Evolutionary conservation across 1,140 invertebrate genomes (phyloP).

Genomic region (Sycobia sp.): DNA sequence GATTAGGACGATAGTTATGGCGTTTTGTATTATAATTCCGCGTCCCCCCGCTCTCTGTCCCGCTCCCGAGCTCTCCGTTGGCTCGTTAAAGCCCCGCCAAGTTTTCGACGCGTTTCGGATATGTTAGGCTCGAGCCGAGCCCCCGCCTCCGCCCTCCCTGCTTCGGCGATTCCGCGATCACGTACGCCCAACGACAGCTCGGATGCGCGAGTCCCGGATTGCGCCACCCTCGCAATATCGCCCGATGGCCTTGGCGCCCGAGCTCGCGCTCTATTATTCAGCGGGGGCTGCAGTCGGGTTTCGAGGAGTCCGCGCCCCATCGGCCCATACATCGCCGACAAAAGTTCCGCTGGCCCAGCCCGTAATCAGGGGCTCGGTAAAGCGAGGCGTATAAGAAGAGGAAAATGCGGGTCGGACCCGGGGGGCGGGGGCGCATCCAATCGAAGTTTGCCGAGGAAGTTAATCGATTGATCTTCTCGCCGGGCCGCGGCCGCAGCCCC

Average conservation of each 20-base stretch:
- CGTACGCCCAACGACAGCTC: too few species aligned
- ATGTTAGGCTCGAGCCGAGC: slow-evolving; percentile 35
- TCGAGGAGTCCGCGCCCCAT: not conserved
- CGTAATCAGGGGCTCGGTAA: not conserved
- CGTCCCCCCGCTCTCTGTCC: not conserved
- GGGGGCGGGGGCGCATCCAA: slow-evolving; percentile 40
- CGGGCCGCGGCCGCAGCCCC: not conserved
- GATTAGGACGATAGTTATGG: slow-evolving; percentile 61
- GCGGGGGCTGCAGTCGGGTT: too few species aligned
- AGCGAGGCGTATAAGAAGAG: not conserved
- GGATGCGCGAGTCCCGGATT: too few species aligned
- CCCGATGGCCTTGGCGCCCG: not conserved
- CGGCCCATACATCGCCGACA: too few species aligned
- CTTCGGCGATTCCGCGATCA: slow-evolving; percentile 7
- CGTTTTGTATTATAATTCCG: slow-evolving; percentile 60
- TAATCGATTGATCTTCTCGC: slow-evolving; percentile 41
- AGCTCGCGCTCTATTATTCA: too few species aligned
- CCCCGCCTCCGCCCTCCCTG: too few species aligned
- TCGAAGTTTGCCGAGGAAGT: slow-evolving; percentile 54
- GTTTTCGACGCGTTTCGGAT: slow-evolving; percentile 49
- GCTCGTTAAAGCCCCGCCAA: slow-evolving; percentile 52
- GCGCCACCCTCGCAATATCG: too few species aligned
- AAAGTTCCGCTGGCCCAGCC: too few species aligned
- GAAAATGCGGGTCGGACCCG: slow-evolving; percentile 15
- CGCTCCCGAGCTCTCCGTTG: slow-evolving; percentile 29